These are phyloP conservation scores for Limnothrissa miodon DNA, from an alignment of 2,113 vertebrate species.

Conservation along the genomic window DNA sequence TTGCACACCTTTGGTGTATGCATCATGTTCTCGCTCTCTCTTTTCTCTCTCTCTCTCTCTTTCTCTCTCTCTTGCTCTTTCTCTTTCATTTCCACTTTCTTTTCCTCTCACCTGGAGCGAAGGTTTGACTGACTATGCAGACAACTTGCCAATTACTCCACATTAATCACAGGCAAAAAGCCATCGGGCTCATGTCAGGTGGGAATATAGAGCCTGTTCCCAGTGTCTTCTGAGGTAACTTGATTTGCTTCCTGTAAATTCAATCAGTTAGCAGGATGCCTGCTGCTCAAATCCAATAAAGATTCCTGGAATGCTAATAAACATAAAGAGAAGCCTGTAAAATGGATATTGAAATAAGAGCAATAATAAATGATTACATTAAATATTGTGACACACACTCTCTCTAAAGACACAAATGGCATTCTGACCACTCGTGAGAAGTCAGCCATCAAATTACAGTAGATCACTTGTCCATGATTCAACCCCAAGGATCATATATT, in stretches of 20 bases:
- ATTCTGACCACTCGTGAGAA: not conserved
- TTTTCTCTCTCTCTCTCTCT: not conserved
- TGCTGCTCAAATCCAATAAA: slow-evolving; percentile 21
- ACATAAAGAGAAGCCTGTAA: not conserved
- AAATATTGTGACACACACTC: not conserved
- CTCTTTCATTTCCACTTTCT: not conserved
- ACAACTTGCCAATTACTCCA: slow-evolving; percentile 44
- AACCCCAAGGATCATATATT: not conserved
- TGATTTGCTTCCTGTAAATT: slow-evolving; percentile 38
- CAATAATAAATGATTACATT: slow-evolving; percentile 1
- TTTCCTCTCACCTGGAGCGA: slow-evolving; percentile 36
- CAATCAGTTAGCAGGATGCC: slow-evolving; percentile 22
- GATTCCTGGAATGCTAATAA: slow-evolving; percentile 27
- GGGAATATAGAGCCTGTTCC: slow-evolving; percentile 12
- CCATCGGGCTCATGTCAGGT: slow-evolving; percentile 20
- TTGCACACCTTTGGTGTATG: not conserved
- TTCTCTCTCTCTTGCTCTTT: not conserved
- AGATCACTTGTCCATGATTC: not conserved
- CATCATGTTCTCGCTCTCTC: not conserved
- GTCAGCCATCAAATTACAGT: not conserved
- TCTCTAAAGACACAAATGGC: not conserved
- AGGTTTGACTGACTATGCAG: slow-evolving; percentile 42
- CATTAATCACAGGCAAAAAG: slow-evolving; percentile 42
- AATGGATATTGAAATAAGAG: not conserved
- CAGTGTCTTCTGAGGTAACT: slow-evolving; percentile 32